Conservation (phyloP, 2,113 vertebrate genomes). For the Haliaeetus leucogaster region DNA sequence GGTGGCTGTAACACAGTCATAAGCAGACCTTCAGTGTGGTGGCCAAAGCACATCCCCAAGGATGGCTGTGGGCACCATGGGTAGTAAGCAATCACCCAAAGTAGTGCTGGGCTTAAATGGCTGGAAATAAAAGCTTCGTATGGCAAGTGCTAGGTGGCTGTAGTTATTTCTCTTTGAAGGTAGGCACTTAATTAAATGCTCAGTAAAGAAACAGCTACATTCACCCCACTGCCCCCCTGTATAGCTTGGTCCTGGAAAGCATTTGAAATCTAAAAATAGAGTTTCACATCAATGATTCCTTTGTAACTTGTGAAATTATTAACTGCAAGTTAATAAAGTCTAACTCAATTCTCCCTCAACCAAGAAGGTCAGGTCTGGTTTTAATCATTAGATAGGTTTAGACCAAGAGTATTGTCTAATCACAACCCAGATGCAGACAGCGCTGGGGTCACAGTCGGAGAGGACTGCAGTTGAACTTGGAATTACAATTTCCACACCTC, state of each 20-base stretch:
- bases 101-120: not conserved
- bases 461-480: not conserved
- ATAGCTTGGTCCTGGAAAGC: not conserved
- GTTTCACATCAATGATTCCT: not conserved
- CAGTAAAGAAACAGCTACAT: not conserved
- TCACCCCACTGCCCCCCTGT: rapidly evolving
- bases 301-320: not conserved
- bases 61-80: not conserved
- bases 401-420: not conserved
- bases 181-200: not conserved
- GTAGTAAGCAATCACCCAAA: not conserved
- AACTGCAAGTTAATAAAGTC: not conserved
- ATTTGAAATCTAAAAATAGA: not conserved
- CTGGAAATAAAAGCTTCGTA: not conserved
- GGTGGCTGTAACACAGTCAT: not conserved
- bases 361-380: not conserved
- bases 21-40: not conserved
- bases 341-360: not conserved
- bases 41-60: not conserved
- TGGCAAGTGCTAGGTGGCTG: not conserved
- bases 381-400: not conserved
- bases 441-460: rapidly evolving
- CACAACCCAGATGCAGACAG: not conserved
- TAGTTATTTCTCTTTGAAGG: not conserved
- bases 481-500: not conserved